Conservation (phyloP, 1,140 invertebrate species). For the Pseudomyrmex pallidus region DNA sequence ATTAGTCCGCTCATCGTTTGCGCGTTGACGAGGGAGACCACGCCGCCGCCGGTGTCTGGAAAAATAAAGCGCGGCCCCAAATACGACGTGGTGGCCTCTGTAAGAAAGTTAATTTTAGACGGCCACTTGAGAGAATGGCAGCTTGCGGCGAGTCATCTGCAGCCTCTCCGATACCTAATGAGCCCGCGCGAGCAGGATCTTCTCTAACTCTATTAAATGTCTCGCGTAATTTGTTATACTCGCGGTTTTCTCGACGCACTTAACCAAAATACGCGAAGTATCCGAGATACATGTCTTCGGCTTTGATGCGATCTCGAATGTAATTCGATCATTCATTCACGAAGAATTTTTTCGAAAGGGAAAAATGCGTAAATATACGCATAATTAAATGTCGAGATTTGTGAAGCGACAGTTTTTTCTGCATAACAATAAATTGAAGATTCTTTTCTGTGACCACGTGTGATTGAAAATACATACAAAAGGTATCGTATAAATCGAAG, state of each 20-base stretch:
- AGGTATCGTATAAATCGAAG: conserved; percentile 11
- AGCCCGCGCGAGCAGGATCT: not conserved
- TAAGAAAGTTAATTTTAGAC: conserved; percentile 45
- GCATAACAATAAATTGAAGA: conserved; percentile 1
- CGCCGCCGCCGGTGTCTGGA: conserved; percentile 32
- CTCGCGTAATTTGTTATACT: conserved; percentile 33
- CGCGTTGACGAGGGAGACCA: conserved; percentile 29
- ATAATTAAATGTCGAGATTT: not conserved
- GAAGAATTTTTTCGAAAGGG: not conserved
- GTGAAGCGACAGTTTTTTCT: not conserved
- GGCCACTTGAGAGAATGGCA: conserved; percentile 32
- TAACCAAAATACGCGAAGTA: conserved; percentile 3
- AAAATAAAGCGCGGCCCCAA: conserved; percentile 16
- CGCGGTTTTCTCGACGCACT: not conserved
- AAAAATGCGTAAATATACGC: not conserved
- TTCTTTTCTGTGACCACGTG: not conserved
- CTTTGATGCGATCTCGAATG: not conserved
- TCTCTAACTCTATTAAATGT: conserved; percentile 37
- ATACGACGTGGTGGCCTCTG: conserved; percentile 13
- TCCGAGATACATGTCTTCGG: not conserved
- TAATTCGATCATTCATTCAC: not conserved
- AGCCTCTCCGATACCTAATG: conserved; percentile 35
- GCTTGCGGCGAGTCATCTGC: conserved; percentile 41
- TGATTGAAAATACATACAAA: not conserved
- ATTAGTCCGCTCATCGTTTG: conserved; percentile 55